These are phyloP conservation scores for Noctua pronuba DNA, from an alignment of 2,888 invertebrate species.

Conservation along the genomic window DNA sequence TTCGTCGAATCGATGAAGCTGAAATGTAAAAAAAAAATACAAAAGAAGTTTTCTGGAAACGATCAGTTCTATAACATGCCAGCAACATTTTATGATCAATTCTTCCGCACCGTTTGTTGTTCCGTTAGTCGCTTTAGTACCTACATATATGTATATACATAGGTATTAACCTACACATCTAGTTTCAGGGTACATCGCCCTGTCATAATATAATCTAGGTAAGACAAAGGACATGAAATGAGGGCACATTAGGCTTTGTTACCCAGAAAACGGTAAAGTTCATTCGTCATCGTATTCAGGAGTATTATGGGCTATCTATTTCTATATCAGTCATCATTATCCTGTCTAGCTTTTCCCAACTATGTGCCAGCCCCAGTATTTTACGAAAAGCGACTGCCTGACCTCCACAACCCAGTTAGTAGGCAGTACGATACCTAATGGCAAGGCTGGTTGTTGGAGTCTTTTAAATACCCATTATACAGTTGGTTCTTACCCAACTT, in stretches of 20 bases:
- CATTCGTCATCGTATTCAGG: slow-evolving; percentile 4
- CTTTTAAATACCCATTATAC: too few species aligned
- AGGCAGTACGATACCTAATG: too few species aligned
- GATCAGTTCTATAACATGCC: background rate
- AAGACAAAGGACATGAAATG: slow-evolving; percentile 22
- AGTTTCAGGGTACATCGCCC: slow-evolving; percentile 19
- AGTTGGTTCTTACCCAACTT: too few species aligned
- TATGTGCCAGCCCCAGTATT: background rate
- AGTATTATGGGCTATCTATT: background rate
- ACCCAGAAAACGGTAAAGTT: slow-evolving; percentile 7
- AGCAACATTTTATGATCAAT: slow-evolving; percentile 46
- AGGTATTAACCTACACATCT: slow-evolving; percentile 19
- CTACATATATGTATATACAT: background rate
- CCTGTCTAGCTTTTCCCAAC: background rate
- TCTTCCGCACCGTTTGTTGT: slow-evolving; percentile 45
- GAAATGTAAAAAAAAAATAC: background rate
- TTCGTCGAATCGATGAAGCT: background rate
- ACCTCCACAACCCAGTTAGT: background rate
- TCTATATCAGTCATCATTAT: background rate
- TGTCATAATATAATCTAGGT: slow-evolving; percentile 17
- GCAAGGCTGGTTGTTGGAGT: too few species aligned
- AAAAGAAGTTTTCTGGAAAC: background rate
- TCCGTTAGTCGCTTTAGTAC: slow-evolving; percentile 35
- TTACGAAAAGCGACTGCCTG: background rate
- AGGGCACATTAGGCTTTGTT: slow-evolving; percentile 32